Percentiles rank a stretch among this genome's conserved stretches.
These are phyloP conservation scores for Tetramorium simillimum DNA, from an alignment of 1,140 invertebrate species.

Conservation along the genomic window DNA sequence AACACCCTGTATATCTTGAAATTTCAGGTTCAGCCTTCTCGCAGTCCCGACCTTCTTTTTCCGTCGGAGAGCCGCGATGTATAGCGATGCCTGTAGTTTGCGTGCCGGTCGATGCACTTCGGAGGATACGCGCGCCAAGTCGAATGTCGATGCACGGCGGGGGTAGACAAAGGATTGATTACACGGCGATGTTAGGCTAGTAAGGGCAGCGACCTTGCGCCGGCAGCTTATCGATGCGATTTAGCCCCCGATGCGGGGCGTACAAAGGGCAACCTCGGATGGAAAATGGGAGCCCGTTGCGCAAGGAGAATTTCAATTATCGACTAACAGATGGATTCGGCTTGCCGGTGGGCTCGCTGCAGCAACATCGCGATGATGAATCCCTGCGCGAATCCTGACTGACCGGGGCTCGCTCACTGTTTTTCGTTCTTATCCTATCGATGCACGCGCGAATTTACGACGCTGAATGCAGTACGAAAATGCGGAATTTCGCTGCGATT, in stretches of 20 bases:
- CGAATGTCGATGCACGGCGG: conserved; percentile 47
- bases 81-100: neutral
- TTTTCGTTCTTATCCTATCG: conserved; percentile 47
- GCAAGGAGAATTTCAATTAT: conserved; percentile 61
- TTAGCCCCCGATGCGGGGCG: conserved; percentile 29
- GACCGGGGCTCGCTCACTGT: neutral
- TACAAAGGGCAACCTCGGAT: conserved; percentile 50
- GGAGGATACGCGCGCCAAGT: conserved; percentile 41
- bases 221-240: conserved; percentile 56
- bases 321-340: conserved; percentile 54
- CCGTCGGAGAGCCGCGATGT: neutral
- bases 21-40: neutral
- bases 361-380: conserved; percentile 40
- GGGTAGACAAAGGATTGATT: conserved; percentile 59
- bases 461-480: neutral
- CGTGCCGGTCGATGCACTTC: conserved; percentile 47
- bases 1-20: no score
- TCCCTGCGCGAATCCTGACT: conserved; percentile 2
- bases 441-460: conserved; percentile 11
- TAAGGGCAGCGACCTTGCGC: conserved; percentile 52
- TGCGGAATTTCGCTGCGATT: neutral
- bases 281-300: conserved; percentile 51
- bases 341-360: conserved; percentile 10
- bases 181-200: conserved; percentile 47
- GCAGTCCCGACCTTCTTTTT: neutral